Evolutionary conservation across 2,888 invertebrate genomes (phyloP).

Genomic region (Apotomis turbidana): DNA sequence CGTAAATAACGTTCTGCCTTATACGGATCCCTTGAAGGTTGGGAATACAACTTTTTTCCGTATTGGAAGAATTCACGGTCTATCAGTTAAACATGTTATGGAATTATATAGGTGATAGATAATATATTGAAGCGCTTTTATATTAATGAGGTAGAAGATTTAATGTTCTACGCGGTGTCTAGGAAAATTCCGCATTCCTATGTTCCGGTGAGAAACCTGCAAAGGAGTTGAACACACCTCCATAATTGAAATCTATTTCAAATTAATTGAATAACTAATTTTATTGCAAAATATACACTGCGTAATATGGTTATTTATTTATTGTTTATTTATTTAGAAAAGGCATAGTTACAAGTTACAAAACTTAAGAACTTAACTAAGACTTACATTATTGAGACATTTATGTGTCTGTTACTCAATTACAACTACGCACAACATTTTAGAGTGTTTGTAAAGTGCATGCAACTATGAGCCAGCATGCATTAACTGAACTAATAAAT

Average conservation of each 20-base stretch:
- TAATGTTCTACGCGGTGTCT: not conserved
- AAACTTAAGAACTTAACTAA: too few relatives aligned
- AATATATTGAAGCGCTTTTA: not conserved
- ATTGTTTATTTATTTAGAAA: too few relatives aligned
- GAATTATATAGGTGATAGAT: conserved; percentile 15
- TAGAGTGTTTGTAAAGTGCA: too few relatives aligned
- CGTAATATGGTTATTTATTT: too few relatives aligned
- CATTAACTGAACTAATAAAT: too few relatives aligned
- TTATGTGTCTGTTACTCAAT: too few relatives aligned
- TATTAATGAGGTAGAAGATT: conserved; percentile 9
- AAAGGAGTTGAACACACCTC: not conserved
- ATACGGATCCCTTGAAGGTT: conserved; percentile 27
- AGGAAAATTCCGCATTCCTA: not conserved
- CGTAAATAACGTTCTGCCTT: conserved; percentile 31
- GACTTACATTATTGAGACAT: too few relatives aligned
- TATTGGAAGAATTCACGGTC: conserved; percentile 12
- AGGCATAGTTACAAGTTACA: too few relatives aligned
- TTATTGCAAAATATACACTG: too few relatives aligned
- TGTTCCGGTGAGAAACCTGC: not conserved
- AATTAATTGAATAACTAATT: too few relatives aligned
- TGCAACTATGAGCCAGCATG: too few relatives aligned
- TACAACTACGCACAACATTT: too few relatives aligned
- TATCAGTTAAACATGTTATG: conserved; percentile 6
- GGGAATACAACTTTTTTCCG: conserved; percentile 27
- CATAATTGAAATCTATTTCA: not conserved